Base-by-base conservation (phyloP, 2,888 invertebrate species). In the Lacanobia oleracea region DNA sequence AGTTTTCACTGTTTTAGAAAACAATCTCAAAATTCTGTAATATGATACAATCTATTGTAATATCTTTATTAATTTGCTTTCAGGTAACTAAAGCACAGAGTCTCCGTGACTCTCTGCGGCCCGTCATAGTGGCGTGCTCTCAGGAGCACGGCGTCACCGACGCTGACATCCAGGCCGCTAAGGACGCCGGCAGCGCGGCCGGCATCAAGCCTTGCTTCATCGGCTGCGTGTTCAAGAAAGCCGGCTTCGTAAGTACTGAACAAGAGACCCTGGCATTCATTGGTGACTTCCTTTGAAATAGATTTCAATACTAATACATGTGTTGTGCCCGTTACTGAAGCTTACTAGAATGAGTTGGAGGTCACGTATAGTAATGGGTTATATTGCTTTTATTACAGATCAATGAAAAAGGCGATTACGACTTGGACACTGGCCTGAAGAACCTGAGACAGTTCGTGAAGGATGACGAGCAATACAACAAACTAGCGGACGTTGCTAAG, bases 151-250 rank as follows among this genome's bases (percentile, higher is more conserved):
- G 72, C 21, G 75, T 79, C n/a, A 75, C 45, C 16, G 37, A 60
- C 12, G 79, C 60, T 8, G 71, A 78, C 0, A 72, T 84, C 1
- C 54, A 79, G 16, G 65, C 77, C 8, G 83, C 78, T 6, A 83
- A 83, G 50, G 54, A 69, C 1, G 40, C 71, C 16, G 40, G 40
- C 0, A 81, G 65, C 23, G 53, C 53, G n/a, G 73, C 67, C 2
- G 67, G 54, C 8, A 66, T 86, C n/a, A 75, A 84, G 10, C 63
- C 76, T 9, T 86, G 85, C 48, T 86, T 84, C 75, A 14, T 86
- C n/a, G 60, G 60, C 27, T 85, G 85, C 23, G 59, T 73, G 1
- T 75, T 79, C 45, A 76, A 86, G 66, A 86, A 79, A 53, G 37
- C 64, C 45, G 82, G 74, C 69, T 50, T 87, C 2, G 87, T 87